These are phyloP conservation scores for Lindbergichthys nudifrons DNA, from an alignment of 2,797 vertebrate genomes.

Conservation along the genomic window DNA sequence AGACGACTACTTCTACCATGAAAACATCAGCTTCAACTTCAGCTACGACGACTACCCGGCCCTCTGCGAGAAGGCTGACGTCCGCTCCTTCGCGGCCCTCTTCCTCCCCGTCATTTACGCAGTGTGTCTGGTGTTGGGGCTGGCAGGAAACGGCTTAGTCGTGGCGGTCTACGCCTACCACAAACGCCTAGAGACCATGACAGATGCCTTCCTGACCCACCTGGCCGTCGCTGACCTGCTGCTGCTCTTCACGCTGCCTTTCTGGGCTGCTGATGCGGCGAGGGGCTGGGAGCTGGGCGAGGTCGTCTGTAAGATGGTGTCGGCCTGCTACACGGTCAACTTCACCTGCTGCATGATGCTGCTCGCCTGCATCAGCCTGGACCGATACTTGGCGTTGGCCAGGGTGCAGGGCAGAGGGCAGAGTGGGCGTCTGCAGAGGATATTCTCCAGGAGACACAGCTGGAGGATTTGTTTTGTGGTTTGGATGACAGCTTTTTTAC, in stretches of 20 bases:
- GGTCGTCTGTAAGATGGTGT: constrained; percentile 87
- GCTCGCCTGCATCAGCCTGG: constrained; percentile 93
- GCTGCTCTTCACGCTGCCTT: constrained; percentile 92
- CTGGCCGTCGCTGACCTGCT: constrained; percentile 92
- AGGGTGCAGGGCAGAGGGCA: constrained; percentile 32
- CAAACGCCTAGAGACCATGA: constrained; percentile 90
- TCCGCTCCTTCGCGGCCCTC: constrained; percentile 87
- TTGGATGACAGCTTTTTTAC: constrained; percentile 85
- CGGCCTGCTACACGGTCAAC: constrained; percentile 90
- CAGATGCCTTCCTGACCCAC: constrained; percentile 90
- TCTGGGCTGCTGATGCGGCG: constrained; percentile 89
- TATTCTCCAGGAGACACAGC: constrained; percentile 75
- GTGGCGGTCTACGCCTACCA: constrained; percentile 88
- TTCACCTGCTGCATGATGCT: constrained; percentile 95
- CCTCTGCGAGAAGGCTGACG: constrained; percentile 88
- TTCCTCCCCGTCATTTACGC: constrained; percentile 91
- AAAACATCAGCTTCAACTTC: constrained; percentile 75
- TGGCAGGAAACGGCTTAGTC: constrained; percentile 90
- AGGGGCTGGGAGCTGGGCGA: constrained; percentile 90
- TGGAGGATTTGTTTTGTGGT: constrained; percentile 83
- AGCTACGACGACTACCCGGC: constrained; percentile 83
- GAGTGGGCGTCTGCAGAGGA: constrained; percentile 43
- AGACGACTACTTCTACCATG: constrained; percentile 67
- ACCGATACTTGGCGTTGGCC: constrained; percentile 85
- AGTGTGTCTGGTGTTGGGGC: constrained; percentile 85